Percentiles rank a stretch among this genome's conserved stretches.
phyloP scores from a whole-genome alignment of 53 echinoderm and acorn worm genomes.

The Apostichopus leukothele region DNA sequence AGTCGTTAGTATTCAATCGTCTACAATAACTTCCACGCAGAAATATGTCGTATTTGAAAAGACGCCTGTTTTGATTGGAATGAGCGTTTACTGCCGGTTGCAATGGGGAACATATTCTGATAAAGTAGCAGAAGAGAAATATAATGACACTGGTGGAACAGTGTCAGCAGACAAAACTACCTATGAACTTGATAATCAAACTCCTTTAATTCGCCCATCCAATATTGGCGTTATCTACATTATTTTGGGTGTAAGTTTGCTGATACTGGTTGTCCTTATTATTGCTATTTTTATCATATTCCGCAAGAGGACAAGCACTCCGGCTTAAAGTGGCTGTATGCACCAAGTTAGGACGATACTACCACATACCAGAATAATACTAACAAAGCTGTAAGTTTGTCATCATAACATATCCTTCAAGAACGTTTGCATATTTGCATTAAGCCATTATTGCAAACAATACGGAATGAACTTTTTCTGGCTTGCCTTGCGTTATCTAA shows the following conservation, averaged over 20 bases:
- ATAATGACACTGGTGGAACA: not conserved
- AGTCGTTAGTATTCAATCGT: not conserved
- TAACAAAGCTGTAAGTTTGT: no score
- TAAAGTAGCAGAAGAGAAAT: slow-evolving; percentile 1
- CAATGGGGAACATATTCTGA: not conserved
- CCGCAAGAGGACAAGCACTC: not conserved
- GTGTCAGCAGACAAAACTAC: not conserved
- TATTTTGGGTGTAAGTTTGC: not conserved
- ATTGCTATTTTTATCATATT: not conserved
- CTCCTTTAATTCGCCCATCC: not conserved
- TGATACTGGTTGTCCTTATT: not conserved
- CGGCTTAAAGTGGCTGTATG: not conserved
- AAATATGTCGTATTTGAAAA: slow-evolving; percentile 8
- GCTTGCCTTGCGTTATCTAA: no score
- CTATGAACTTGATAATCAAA: not conserved
- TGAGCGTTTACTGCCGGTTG: slow-evolving; percentile 7
- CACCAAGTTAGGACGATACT: no score
- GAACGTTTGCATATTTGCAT: no score
- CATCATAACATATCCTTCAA: no score
- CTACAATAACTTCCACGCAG: not conserved
- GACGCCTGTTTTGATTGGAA: not conserved
- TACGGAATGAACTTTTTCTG: no score
- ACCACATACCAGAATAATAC: not conserved
- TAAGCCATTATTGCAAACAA: no score
- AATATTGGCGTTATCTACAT: not conserved